Evolutionary conservation across 2,888 invertebrate species (phyloP), one percentile per base, ranked within the genome.

Genomic region (Xanthia togata): DNA sequence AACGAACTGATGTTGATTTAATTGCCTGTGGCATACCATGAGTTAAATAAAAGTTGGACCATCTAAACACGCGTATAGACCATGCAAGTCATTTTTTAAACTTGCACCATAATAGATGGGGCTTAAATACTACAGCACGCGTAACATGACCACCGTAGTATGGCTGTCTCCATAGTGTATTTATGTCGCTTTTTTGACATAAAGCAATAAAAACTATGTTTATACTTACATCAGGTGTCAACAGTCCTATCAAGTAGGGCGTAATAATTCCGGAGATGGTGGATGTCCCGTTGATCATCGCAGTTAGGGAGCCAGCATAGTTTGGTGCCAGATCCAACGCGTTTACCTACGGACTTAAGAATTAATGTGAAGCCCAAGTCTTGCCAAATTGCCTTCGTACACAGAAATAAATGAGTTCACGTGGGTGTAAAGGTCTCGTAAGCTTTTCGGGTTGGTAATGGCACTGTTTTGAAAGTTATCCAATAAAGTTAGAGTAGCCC

Each of bases 261-360:
- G 97, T 97, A 82, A 97, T 96, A 87, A 97, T 97, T 9, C 97
- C 98, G 2, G 97, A 97, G 73, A 97, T 94, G 0, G 97, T 97
- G 0, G 97, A 97, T 9, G 97, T 97, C 0, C 97, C 97, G 86
- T 97, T 98, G 65, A 97, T 97, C 92, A 98, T 96, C 0, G 97
- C 97, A 90, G 97, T 97, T 68, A 97, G 89, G 0, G 97, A 97
- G 0, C 97, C 97, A 0, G 97, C 97, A 88, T 97, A 97, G 90
- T 97, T 97, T 0, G 97, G 97, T 38, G 97, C 97, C 83, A 98
- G 91, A 89, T 98, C 98, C 72, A 97, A 92, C 0, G 97, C 97
- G 88, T 97, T 97, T 14, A 97, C 97, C 96, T 96, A 89, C 76
- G 90, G 88, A 85, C 70, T 80, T 53, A 76, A 70, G 35, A 87